Evolutionary conservation across 2,888 invertebrate genomes (phyloP).

Genomic region (Lymantria monacha): DNA sequence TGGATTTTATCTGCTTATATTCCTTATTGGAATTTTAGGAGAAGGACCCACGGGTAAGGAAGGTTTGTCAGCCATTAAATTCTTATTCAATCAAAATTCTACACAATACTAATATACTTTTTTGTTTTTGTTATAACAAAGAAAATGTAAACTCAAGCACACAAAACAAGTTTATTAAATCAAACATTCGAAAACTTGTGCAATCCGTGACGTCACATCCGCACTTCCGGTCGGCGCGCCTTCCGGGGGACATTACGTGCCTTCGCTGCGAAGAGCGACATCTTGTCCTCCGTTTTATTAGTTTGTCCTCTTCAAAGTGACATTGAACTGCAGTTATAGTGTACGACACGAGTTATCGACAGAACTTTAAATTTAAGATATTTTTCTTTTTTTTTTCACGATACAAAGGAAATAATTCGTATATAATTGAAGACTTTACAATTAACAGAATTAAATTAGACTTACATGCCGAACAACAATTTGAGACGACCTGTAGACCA

Average conservation of each 20-base stretch:
- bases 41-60: too few relatives aligned
- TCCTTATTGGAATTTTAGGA: too few relatives aligned
- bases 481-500: too few relatives aligned
- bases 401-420: too few relatives aligned
- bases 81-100: too few relatives aligned
- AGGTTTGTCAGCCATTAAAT: too few relatives aligned
- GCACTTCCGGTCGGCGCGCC: slow-evolving; percentile 45
- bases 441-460: too few relatives aligned
- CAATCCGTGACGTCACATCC: slow-evolving; percentile 34
- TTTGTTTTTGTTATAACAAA: not conserved
- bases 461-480: too few relatives aligned
- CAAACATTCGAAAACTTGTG: slow-evolving; percentile 4
- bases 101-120: too few relatives aligned
- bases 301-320: slow-evolving; percentile 44
- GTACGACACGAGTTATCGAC: slow-evolving; percentile 19
- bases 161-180: slow-evolving; percentile 20
- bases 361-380: not conserved
- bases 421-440: too few relatives aligned
- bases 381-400: too few relatives aligned
- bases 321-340: slow-evolving; percentile 16
- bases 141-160: not conserved
- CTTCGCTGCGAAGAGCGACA: slow-evolving; percentile 48
- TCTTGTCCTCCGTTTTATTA: slow-evolving; percentile 54
- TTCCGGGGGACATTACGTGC: slow-evolving; percentile 51
- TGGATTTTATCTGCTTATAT: too few relatives aligned